Conservation (phyloP, 2,888 invertebrate species). For the Liposcelis brunnea region DNA sequence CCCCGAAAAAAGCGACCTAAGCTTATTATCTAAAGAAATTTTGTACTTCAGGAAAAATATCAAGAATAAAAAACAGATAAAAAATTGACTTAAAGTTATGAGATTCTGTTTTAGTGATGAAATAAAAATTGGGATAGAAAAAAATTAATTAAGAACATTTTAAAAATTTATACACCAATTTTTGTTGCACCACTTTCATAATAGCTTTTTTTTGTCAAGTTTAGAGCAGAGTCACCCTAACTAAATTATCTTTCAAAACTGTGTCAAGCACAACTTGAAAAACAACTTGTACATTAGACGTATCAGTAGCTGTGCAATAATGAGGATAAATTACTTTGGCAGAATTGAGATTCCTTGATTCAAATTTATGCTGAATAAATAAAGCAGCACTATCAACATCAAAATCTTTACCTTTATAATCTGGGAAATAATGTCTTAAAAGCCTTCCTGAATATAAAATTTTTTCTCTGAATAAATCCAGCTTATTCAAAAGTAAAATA, state of each 20-base stretch:
- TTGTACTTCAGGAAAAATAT: no score
- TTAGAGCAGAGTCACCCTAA: conserved; percentile 35
- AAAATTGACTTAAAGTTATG: no score
- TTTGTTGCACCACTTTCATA: no score
- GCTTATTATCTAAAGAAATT: no score
- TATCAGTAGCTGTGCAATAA: conserved; percentile 49
- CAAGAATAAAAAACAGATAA: no score
- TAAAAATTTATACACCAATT: no score
- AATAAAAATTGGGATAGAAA: no score
- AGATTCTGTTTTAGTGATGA: no score
- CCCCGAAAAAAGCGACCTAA: no score
- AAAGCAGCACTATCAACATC: conserved; percentile 44
- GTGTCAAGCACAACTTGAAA: conserved; percentile 49
- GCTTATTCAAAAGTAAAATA: conserved; percentile 45
- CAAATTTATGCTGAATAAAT: conserved; percentile 43
- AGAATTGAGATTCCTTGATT: conserved; percentile 35
- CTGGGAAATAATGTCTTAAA: conserved; percentile 38
- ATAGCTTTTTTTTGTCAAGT: neutral
- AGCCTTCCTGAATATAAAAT: conserved; percentile 42
- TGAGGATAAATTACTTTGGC: conserved; percentile 43
- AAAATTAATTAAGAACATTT: no score
- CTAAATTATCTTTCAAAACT: conserved; percentile 41
- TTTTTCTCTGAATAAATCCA: conserved; percentile 46
- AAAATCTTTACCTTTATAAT: conserved; percentile 38
- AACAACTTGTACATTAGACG: conserved; percentile 45